These are phyloP conservation scores for Agapostemon virescens DNA, from an alignment of 2,888 invertebrate species.

Conservation along the genomic window DNA sequence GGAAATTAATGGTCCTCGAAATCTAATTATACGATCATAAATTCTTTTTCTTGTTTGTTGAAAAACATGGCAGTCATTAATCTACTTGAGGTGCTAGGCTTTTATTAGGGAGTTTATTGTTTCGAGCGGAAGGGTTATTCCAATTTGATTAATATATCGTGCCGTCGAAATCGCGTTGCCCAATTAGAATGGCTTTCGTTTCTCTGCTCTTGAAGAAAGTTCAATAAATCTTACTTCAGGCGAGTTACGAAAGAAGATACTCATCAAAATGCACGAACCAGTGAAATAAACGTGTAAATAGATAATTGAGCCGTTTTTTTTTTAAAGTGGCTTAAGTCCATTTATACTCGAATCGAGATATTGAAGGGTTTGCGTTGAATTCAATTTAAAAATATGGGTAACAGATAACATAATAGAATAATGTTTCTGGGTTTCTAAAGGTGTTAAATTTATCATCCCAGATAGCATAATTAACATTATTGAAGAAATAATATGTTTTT, in stretches of 20 bases:
- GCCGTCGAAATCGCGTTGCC: not conserved
- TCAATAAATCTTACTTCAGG: not conserved
- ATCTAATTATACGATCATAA: conserved; percentile 35
- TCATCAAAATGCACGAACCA: not conserved
- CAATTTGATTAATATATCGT: not conserved
- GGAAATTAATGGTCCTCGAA: conserved; percentile 23
- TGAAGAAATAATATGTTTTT: too few species aligned
- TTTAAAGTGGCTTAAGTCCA: too few species aligned
- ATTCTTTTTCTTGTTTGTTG: conserved; percentile 6
- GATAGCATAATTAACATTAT: too few species aligned
- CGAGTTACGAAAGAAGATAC: not conserved
- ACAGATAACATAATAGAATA: too few species aligned
- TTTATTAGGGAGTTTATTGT: not conserved
- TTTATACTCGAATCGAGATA: too few species aligned
- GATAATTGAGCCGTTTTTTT: too few species aligned
- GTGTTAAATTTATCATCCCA: too few species aligned
- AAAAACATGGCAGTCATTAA: not conserved
- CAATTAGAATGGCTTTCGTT: not conserved
- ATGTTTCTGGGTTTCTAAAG: too few species aligned
- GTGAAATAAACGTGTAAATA: not conserved
- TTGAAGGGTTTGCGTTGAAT: too few species aligned
- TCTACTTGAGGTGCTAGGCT: not conserved
- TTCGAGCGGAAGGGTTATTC: not conserved
- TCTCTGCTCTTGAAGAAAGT: not conserved
- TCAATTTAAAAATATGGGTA: too few species aligned